Conservation (phyloP, 2,113 vertebrate species). For the Leucosticte australis region DNA sequence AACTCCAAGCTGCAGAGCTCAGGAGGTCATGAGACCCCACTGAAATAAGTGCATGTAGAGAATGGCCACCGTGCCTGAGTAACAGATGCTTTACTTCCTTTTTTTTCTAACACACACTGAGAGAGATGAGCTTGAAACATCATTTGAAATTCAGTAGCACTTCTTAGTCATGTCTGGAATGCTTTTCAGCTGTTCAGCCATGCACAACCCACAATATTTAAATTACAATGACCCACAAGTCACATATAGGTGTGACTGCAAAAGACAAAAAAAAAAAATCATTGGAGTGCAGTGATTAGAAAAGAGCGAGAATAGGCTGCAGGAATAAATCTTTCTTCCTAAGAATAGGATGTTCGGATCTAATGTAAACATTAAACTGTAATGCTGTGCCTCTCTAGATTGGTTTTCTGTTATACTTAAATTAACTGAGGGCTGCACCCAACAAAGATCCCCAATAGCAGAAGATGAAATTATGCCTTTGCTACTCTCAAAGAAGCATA, state of each 20-base stretch:
- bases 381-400: background rate
- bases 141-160: background rate
- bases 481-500: background rate
- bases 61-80: background rate
- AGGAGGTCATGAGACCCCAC: background rate
- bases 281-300: background rate
- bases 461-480: background rate
- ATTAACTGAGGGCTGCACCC: background rate
- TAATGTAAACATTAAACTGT: background rate
- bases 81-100: background rate
- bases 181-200: background rate
- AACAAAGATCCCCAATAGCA: background rate
- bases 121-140: background rate
- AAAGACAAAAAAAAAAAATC: background rate
- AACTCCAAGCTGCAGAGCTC: background rate
- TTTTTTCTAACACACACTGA: background rate
- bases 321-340: background rate
- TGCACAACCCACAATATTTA: background rate
- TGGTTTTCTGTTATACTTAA: background rate
- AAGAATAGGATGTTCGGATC: background rate
- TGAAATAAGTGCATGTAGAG: background rate
- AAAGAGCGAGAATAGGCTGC: background rate
- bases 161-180: background rate
- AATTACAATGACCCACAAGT: background rate
- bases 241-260: background rate